A percentile compares a stretch with the other conserved stretches of the same genome.
Conservation (phyloP, 2,797 vertebrate species). For the Lophius americanus region DNA sequence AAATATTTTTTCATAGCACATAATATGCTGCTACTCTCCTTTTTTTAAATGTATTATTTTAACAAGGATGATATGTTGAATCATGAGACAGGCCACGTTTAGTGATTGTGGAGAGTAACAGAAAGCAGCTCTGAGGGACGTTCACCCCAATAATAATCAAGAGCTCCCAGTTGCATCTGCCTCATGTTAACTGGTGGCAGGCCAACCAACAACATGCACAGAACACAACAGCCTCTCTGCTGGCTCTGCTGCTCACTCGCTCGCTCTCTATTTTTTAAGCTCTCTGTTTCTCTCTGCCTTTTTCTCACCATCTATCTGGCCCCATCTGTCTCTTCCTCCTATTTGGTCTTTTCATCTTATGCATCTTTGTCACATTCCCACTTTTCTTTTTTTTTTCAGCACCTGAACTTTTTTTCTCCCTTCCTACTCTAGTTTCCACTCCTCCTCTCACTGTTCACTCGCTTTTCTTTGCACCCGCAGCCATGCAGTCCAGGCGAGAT, state of each 20-base stretch:
- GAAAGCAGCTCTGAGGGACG: slow-evolving; percentile 74
- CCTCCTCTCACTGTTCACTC: slow-evolving; percentile 56
- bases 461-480: slow-evolving; percentile 58
- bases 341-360: slow-evolving; percentile 61
- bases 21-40: slow-evolving; percentile 13
- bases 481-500: slow-evolving; percentile 74
- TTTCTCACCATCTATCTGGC: slow-evolving; percentile 57
- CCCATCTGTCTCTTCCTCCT: slow-evolving; percentile 73
- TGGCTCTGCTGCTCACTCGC: slow-evolving; percentile 53
- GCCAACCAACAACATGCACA: slow-evolving; percentile 70
- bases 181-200: slow-evolving; percentile 72
- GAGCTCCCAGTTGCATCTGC: slow-evolving; percentile 74
- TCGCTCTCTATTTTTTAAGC: slow-evolving; percentile 32
- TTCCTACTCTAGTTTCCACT: slow-evolving; percentile 70
- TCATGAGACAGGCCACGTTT: slow-evolving; percentile 37
- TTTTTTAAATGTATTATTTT: slow-evolving; percentile 30
- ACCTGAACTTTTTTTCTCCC: slow-evolving; percentile 57
- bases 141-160: slow-evolving; percentile 72
- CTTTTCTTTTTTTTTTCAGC: slow-evolving; percentile 30
- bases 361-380: slow-evolving; percentile 67
- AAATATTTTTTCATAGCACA: too few species aligned
- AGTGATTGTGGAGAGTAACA: slow-evolving; percentile 63
- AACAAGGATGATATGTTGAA: slow-evolving; percentile 44
- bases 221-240: slow-evolving; percentile 68
- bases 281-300: slow-evolving; percentile 50